Evolutionary conservation across 1,140 invertebrate species (phyloP).

Genomic region (Psix sp.): DNA sequence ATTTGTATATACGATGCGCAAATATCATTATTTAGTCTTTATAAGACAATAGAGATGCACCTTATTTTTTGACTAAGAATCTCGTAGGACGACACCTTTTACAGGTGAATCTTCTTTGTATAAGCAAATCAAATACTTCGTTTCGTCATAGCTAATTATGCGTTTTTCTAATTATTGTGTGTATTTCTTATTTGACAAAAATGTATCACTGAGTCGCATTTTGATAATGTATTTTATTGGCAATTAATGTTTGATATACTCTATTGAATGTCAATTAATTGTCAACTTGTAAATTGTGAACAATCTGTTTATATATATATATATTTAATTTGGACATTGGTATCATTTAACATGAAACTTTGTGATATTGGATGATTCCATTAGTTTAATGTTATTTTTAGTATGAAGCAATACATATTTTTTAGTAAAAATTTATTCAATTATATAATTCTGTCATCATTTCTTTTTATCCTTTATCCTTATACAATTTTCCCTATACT

Average conservation of each 20-base stretch:
- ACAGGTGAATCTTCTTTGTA: too few relatives aligned
- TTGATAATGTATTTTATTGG: too few relatives aligned
- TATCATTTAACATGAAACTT: constrained; percentile 32
- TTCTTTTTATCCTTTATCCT: not conserved
- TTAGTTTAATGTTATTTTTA: constrained; percentile 40
- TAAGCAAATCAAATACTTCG: too few relatives aligned
- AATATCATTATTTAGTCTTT: constrained; percentile 36
- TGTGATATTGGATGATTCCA: constrained; percentile 57
- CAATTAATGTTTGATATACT: too few relatives aligned
- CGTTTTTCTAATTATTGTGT: not conserved
- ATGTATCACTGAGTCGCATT: too few relatives aligned
- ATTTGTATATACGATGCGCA: constrained; percentile 24
- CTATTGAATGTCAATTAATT: not conserved
- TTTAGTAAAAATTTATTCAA: constrained; percentile 47
- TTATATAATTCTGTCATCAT: constrained; percentile 1
- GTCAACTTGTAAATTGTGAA: not conserved
- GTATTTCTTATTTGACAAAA: not conserved
- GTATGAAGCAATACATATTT: constrained; percentile 52
- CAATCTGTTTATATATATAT: constrained; percentile 7
- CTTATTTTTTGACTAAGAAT: constrained; percentile 42
- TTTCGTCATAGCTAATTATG: not conserved
- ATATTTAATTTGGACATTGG: constrained; percentile 5
- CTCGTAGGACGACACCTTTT: constrained; percentile 25
- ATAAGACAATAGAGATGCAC: constrained; percentile 29
- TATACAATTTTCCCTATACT: not conserved